These are phyloP conservation scores for Gymnobelideus leadbeateri DNA, from an alignment of 2,113 vertebrate genomes.

Conservation along the genomic window DNA sequence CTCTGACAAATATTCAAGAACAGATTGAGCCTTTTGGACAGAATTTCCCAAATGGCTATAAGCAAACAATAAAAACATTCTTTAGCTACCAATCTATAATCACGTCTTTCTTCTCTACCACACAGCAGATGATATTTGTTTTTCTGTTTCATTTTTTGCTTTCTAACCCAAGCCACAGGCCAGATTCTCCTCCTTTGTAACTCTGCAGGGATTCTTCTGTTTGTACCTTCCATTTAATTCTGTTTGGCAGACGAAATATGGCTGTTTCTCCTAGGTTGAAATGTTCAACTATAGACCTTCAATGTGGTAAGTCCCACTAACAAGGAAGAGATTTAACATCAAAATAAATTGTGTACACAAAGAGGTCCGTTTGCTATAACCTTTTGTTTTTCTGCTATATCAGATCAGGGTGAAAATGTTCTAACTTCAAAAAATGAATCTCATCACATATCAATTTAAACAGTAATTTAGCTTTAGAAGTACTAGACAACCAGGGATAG, in stretches of 20 bases:
- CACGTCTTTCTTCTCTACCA: slow-evolving; percentile 53
- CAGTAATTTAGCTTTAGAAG: not conserved
- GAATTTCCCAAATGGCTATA: not conserved
- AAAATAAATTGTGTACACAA: slow-evolving; percentile 44
- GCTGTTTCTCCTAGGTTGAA: slow-evolving; percentile 35
- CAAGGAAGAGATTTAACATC: slow-evolving; percentile 33
- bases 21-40: slow-evolving; percentile 55
- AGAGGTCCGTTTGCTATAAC: slow-evolving; percentile 8
- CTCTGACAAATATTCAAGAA: slow-evolving; percentile 51
- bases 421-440: slow-evolving; percentile 26
- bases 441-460: slow-evolving; percentile 49
- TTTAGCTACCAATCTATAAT: slow-evolving; percentile 39
- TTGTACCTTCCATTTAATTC: slow-evolving; percentile 62
- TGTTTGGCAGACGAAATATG: slow-evolving; percentile 60
- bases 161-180: slow-evolving; percentile 67
- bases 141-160: slow-evolving; percentile 65
- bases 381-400: slow-evolving; percentile 40
- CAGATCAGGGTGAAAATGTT: not conserved
- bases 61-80: slow-evolving; percentile 50
- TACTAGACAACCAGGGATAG: not conserved
- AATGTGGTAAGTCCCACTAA: not conserved
- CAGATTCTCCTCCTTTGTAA: slow-evolving; percentile 65
- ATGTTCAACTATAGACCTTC: slow-evolving; percentile 28
- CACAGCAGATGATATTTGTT: slow-evolving; percentile 65
- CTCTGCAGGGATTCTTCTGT: slow-evolving; percentile 45